These are phyloP conservation scores for Trissolcus basalis DNA, from an alignment of 1,140 invertebrate genomes.

Conservation along the genomic window DNA sequence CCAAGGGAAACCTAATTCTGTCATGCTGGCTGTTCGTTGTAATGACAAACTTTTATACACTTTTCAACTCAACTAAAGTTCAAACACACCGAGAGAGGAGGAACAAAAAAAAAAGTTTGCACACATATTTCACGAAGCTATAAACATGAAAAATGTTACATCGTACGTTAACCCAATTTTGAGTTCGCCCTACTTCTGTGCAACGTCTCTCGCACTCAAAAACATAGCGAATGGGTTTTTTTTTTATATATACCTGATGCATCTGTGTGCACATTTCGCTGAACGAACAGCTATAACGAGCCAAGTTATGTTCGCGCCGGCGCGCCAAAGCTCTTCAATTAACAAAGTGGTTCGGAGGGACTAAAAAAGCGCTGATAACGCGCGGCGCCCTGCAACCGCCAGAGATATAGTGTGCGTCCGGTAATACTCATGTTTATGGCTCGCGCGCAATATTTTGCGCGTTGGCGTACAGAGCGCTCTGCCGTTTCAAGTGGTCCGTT, in stretches of 20 bases:
- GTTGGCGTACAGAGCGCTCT: slow-evolving; percentile 25
- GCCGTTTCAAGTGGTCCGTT: slow-evolving; percentile 44
- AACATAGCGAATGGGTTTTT: no score
- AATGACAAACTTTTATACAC: no score
- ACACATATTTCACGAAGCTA: no score
- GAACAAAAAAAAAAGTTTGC: no score
- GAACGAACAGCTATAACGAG: slow-evolving; percentile 22
- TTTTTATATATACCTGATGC: no score
- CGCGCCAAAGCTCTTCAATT: slow-evolving; percentile 47
- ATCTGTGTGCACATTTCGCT: background rate
- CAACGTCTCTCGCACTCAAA: no score
- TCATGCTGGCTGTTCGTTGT: no score
- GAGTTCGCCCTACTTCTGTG: background rate
- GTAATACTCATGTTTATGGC: slow-evolving; percentile 51
- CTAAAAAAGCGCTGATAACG: slow-evolving; percentile 40
- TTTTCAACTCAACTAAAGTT: no score
- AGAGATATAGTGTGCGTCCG: slow-evolving; percentile 45
- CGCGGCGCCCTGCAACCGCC: slow-evolving; percentile 23
- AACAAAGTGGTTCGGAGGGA: slow-evolving; percentile 25
- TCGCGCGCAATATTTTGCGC: slow-evolving; percentile 42
- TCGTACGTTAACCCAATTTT: background rate
- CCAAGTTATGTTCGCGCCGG: slow-evolving; percentile 37
- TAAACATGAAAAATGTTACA: background rate
- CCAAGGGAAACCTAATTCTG: no score
- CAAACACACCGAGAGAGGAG: no score